Base-by-base conservation (phyloP, 2,113 vertebrate species). In the Cacatua alba region DNA sequence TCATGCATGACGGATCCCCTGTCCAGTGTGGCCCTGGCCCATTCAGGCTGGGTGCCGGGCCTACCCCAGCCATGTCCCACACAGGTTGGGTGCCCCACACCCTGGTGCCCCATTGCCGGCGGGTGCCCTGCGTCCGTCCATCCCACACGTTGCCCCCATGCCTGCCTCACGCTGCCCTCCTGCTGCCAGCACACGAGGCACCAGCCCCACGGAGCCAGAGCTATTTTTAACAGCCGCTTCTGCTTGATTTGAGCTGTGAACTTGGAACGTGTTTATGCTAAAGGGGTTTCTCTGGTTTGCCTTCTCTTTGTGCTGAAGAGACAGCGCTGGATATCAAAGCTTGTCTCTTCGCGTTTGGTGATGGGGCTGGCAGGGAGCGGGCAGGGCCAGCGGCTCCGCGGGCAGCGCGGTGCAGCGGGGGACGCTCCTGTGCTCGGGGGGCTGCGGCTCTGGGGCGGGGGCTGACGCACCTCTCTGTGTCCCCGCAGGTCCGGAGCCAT, bases 171-270 rank as follows among this genome's bases (percentile, higher is more conserved):
- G 13, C 86, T 41, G 77, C 77, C 74, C 13, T 35, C 33, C 57
- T 23, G 53, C 5, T 2, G 48, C 80, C 76, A 10, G 6, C 8
- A 2, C 57, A 17, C 21, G 29, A 63, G 87, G 90, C 68, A 83
- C 76, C 80, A 39, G 86, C 85, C 79, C 87, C 59, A 23, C 35
- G 11, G 43, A 93, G 90, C 85, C 93, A 49, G 62, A 60, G 91
- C 91, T 97, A 97, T 97, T 97, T 96, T 95, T 95, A 96, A 70
- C 94, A 44, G 80, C 91, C 3, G 41, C 93, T 97, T 97, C 94
- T 92, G 94, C 94, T 83, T 93, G 95, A 68, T 88, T 96, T 94
- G 93, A 92, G 92, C 96, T 94, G 95, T 46, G 95, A 95, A 90
- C 95, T 95, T 29, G 79, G 37, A 88, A 79, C 60, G 76, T 95